Percentiles rank a stretch among this genome's conserved stretches.
phyloP scores from a whole-genome alignment of 2,888 invertebrate species.

The Horisme vitalbata region DNA sequence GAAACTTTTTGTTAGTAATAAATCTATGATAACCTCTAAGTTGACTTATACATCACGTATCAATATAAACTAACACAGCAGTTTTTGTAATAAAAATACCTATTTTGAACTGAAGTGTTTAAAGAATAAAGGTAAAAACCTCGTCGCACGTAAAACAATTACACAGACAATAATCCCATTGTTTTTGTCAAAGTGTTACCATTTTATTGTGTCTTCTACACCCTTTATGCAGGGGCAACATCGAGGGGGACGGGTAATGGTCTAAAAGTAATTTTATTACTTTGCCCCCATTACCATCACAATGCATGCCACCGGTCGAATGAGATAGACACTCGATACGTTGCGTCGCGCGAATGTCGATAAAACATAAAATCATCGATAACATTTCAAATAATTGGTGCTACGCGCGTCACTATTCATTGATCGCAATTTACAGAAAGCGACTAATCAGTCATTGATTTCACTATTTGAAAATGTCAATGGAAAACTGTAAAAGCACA shows the following conservation, averaged over 20 bases:
- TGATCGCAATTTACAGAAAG: too few species aligned
- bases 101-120: too few species aligned
- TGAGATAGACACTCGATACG: constrained; percentile 59
- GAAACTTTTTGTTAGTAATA: too few species aligned
- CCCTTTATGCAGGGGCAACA: constrained; percentile 65
- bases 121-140: constrained; percentile 22
- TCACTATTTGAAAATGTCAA: background rate
- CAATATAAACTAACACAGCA: too few species aligned
- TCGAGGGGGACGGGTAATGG: constrained; percentile 76
- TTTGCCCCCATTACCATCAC: constrained; percentile 82
- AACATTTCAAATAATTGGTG: constrained; percentile 2
- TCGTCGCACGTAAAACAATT: constrained; percentile 64
- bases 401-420: constrained; percentile 6
- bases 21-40: too few species aligned
- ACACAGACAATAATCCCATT: constrained; percentile 66
- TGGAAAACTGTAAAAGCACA: too few species aligned
- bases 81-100: too few species aligned
- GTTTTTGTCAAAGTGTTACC: constrained; percentile 67
- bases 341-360: constrained; percentile 31
- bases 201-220: constrained; percentile 69
- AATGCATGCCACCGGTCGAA: constrained; percentile 76
- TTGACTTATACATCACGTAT: too few species aligned
- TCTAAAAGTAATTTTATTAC: constrained; percentile 83
- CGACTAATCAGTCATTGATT: too few species aligned
- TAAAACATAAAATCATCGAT: constrained; percentile 19